Percentiles rank a stretch among this genome's conserved stretches.
phyloP scores from a whole-genome alignment of 2,113 vertebrate species.

The zebrafish (Danio rerio) region GRCz12tu NC_133189.1:28760501-28761000 shows the following conservation, averaged over 20 bases:
- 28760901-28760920: slow-evolving; percentile 9
- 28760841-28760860: neutral
- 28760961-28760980: too few relatives aligned
- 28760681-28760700: neutral
- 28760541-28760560: neutral
- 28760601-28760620: slow-evolving; percentile 7
- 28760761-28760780: neutral
- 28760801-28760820: neutral
- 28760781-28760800: neutral
- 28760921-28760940: slow-evolving; percentile 54
- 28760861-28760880: neutral
- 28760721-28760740: neutral
- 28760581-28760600: neutral
- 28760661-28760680: neutral
- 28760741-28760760: neutral
- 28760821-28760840: neutral
- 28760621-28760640: neutral
- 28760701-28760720: too few relatives aligned
- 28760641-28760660: neutral
- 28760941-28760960: neutral
- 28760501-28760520: too few relatives aligned
- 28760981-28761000: too few relatives aligned
- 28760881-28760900: neutral
- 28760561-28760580: neutral
- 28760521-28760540: neutral